Evolutionary conservation across 2,888 invertebrate genomes (phyloP).

Genomic region (Exocentrus adspersus): DNA sequence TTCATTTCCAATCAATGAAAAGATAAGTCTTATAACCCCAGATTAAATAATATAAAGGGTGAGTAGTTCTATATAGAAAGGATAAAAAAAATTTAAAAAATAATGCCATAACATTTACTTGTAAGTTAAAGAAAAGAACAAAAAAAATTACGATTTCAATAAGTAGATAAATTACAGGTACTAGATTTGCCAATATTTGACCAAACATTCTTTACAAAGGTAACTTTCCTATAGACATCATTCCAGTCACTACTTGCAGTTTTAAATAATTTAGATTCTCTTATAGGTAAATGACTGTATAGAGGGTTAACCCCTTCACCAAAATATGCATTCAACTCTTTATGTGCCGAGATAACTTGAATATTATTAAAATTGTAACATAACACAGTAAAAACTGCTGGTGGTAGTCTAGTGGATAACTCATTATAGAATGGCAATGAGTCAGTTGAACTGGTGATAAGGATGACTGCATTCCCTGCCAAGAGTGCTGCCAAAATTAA

Average conservation of each 20-base stretch:
- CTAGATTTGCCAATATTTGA: slow-evolving; percentile 53
- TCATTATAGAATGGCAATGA: slow-evolving; percentile 41
- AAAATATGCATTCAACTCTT: slow-evolving; percentile 44
- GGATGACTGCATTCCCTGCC: slow-evolving; percentile 56
- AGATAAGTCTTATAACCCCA: too few species aligned
- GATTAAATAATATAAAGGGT: too few species aligned
- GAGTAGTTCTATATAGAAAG: too few species aligned
- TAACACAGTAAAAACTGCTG: slow-evolving; percentile 44
- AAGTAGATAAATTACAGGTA: slow-evolving; percentile 39
- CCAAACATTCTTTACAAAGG: slow-evolving; percentile 54
- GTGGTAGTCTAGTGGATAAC: slow-evolving; percentile 45
- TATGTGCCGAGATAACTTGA: slow-evolving; percentile 41
- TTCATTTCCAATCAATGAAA: too few species aligned
- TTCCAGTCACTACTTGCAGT: slow-evolving; percentile 36
- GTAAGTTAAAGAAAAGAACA: neutral
- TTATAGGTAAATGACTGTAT: slow-evolving; percentile 30
- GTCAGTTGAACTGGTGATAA: slow-evolving; percentile 41
- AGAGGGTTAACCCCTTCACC: slow-evolving; percentile 33
- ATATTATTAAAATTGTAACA: slow-evolving; percentile 39
- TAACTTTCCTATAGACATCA: slow-evolving; percentile 44
- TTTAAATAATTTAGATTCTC: slow-evolving; percentile 41
- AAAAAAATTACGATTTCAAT: neutral
- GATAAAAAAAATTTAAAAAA: neutral
- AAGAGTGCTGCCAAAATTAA: slow-evolving; percentile 52
- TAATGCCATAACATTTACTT: neutral